Conservation (phyloP, 2,113 vertebrate genomes). For the Megaceryle maxima region DNA sequence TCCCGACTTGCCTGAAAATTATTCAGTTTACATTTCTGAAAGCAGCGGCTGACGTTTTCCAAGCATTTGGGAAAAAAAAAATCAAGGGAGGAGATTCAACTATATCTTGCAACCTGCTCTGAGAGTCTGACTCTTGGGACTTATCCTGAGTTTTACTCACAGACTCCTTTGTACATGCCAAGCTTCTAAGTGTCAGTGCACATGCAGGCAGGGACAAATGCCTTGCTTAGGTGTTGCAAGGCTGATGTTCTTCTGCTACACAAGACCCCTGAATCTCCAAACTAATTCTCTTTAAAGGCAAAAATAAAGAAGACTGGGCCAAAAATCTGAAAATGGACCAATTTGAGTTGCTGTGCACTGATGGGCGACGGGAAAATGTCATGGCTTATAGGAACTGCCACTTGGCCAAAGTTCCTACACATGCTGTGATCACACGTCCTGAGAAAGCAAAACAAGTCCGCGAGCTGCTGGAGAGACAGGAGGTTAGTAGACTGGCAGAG, state of each 20-base stretch:
- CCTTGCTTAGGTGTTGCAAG: no score
- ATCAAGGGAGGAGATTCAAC: not conserved
- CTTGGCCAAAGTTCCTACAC: constrained; percentile 58
- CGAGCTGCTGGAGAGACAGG: constrained; percentile 28
- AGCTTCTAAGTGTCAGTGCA: not conserved
- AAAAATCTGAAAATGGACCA: constrained; percentile 26
- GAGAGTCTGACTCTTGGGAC: not conserved
- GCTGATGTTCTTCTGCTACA: not conserved
- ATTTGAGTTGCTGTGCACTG: constrained; percentile 40
- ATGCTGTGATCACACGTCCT: constrained; percentile 14
- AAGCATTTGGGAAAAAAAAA: not conserved
- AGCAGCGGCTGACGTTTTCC: not conserved
- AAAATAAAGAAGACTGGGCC: constrained; percentile 42
- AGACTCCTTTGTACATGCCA: not conserved
- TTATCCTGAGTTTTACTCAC: not conserved
- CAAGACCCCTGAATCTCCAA: not conserved
- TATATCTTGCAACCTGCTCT: not conserved
- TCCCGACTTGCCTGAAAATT: not conserved
- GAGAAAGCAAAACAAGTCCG: constrained; percentile 7
- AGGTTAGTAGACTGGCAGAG: not conserved
- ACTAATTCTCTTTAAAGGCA: constrained; percentile 13
- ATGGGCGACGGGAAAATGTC: not conserved
- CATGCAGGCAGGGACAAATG: not conserved
- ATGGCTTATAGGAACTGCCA: constrained; percentile 32
- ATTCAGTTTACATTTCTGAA: not conserved